Evolutionary conservation across 2,113 vertebrate genomes (phyloP), one percentile per base, ranked within the genome.

Genomic region (Hipposideros armiger): DNA sequence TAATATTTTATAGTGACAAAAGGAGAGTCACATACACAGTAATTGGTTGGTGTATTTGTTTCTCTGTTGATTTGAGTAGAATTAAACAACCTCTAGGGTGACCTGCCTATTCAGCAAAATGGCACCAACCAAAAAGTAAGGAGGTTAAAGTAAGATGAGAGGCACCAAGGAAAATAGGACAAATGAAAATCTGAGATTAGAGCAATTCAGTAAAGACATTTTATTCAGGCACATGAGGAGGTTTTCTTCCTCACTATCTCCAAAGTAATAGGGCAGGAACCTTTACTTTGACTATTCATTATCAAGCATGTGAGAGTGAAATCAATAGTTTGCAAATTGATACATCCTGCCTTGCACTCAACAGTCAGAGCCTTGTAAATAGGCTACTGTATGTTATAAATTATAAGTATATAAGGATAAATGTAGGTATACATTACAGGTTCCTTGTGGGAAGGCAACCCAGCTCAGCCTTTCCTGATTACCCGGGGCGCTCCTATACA

Each of bases 271-370:
- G 15, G 28, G 52, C 42, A 73, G 45, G 52, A 90, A 70, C 67
- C 83, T 40, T 80, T 84, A 77, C 47, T 76, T 94, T 70, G 26
- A 67, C 93, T 56, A 64, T 93, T 95, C 50, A 54, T 69, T 50
- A 36, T 54, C 36, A 67, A 36, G 64, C 70, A 69, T 70, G 47
- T 64, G 11, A 45, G 24, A 73, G n/a, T 78, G 36, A 9, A 54
- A 30, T 78, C 3, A 30, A 1, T 69, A 56, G 42, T 72, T 76
- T 73, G 30, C 56, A 90, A 84, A 81, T 56, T 42, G 56, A n/a
- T 64, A 17, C 32, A n/a, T 56, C 81, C 45, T 56, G 15, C 54
- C 15, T 74, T 80, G 87, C 11, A 42, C 7, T 10, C 50, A 32
- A 17, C 56, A 67, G 22, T 40, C 30, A 72, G 7, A 17, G 66